Evolutionary conservation across 2,797 vertebrate species (phyloP).

Genomic region (Cyclopterus lumpus): DNA sequence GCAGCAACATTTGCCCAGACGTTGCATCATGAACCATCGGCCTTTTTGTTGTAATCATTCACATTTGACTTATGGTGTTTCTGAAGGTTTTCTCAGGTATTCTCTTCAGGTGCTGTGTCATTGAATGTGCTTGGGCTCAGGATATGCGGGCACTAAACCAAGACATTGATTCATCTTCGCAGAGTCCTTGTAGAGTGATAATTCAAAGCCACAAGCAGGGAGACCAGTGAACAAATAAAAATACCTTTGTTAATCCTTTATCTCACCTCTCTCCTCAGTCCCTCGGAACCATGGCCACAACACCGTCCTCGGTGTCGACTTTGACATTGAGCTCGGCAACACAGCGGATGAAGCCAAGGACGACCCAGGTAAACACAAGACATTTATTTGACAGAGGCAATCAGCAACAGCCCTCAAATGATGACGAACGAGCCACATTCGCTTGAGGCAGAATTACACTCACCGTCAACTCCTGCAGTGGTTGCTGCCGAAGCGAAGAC

Average conservation of each 20-base stretch:
- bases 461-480: slow-evolving; percentile 46
- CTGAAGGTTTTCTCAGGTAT: slow-evolving; percentile 26
- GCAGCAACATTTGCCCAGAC: slow-evolving; percentile 38
- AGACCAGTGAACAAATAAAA: slow-evolving; percentile 41
- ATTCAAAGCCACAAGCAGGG: slow-evolving; percentile 47
- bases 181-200: slow-evolving; percentile 34
- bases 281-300: slow-evolving; percentile 90
- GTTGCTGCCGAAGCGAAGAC: slow-evolving; percentile 23
- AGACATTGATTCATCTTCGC: slow-evolving; percentile 57
- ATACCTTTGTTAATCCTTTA: slow-evolving; percentile 62
- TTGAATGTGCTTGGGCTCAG: slow-evolving; percentile 5
- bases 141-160: slow-evolving; percentile 39
- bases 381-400: slow-evolving; percentile 30
- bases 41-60: slow-evolving; percentile 25
- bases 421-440: slow-evolving; percentile 48
- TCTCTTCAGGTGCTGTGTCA: not conserved
- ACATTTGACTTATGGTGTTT: slow-evolving; percentile 42
- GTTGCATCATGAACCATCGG: slow-evolving; percentile 53
- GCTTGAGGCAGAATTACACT: slow-evolving; percentile 42
- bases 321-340: slow-evolving; percentile 95
- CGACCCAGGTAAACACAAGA: slow-evolving; percentile 89
- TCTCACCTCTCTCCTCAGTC: slow-evolving; percentile 81
- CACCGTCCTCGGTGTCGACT: slow-evolving; percentile 87
- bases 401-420: slow-evolving; percentile 29
- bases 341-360: slow-evolving; percentile 92